These are phyloP conservation scores for Rachycentron canadum DNA, from an alignment of 2,797 vertebrate genomes.

Conservation along the genomic window DNA sequence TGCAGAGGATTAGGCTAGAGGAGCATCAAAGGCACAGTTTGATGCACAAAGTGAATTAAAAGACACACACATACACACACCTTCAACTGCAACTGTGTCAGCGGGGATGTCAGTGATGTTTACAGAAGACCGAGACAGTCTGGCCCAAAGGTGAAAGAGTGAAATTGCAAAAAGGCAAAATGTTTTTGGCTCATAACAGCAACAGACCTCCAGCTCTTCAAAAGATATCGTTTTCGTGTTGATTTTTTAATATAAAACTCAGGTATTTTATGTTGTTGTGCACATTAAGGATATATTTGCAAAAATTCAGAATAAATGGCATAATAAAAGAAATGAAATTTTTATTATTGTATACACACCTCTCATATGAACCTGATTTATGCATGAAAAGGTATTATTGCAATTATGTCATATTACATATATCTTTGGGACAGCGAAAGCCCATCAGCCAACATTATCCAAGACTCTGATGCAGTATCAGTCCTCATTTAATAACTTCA, in stretches of 20 bases:
- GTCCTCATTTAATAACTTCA: conserved; percentile 10
- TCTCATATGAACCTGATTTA: not conserved
- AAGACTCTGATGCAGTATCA: not conserved
- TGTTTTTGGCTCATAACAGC: conserved; percentile 23
- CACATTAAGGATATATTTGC: not conserved
- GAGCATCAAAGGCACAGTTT: conserved; percentile 76
- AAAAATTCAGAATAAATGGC: not conserved
- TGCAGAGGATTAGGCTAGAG: conserved; percentile 72
- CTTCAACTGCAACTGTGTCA: conserved; percentile 53
- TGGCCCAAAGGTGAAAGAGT: conserved; percentile 49
- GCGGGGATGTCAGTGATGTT: conserved; percentile 53
- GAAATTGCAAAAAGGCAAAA: conserved; percentile 22
- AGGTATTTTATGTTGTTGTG: not conserved
- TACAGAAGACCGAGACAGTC: conserved; percentile 37
- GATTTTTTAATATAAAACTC: not conserved
- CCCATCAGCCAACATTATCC: not conserved
- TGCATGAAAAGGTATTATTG: not conserved
- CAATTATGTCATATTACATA: not conserved
- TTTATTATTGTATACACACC: too few species aligned
- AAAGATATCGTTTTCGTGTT: not conserved
- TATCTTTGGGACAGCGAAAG: not conserved
- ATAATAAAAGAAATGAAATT: not conserved
- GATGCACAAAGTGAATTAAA: conserved; percentile 73
- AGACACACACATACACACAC: conserved; percentile 49
- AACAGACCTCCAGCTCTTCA: conserved; percentile 12